Evolutionary conservation across 2,113 vertebrate genomes (phyloP), one percentile per base, ranked within the genome.

Genomic region (Phocoena phocoena): DNA sequence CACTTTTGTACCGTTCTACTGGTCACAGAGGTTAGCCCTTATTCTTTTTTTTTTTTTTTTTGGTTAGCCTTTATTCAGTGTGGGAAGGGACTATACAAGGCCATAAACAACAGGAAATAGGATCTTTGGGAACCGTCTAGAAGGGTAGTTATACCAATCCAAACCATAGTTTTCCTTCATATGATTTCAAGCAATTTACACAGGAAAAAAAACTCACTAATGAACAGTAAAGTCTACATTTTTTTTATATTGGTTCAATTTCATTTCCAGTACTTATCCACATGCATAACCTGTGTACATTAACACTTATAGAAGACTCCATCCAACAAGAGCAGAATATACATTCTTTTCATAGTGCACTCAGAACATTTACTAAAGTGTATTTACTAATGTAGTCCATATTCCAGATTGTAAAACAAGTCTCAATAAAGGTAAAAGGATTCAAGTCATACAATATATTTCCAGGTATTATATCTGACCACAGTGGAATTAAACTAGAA

Each of bases 211-310:
- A 20, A 25, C 38, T 6, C 33, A 73, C 9, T 68, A 68, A 80
- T 25, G 12, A 90, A 88, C 28, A 92, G 13, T 26, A 8, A 95
- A 67, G 9, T 87, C 20, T 86, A 23, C 28, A 50, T 90, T 90
- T 95, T 95, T 70, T 90, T 68, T 25, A 93, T 96, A 86, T 60
- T 92, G 73, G n/a, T 55, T 82, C 68, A 60, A 21, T 88, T 92
- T 92, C 60, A 93, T 92, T 90, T 90, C 84, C 21, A 83, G n/a
- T 83, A 31, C 28, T 77, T 94, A 85, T 33, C 58, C 70, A 95
- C 23, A 63, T 63, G 33, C 21, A 79, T 76, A 67, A 76, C 23
- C 33, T 89, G 31, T 65, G n/a, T 62, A 62, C 11, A 83, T 77
- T 65, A 74, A 67, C 31, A 67, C 53, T 83, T 55, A 58, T 28